phyloP scores from a whole-genome alignment of 1,140 invertebrate genomes.

The Cryptotermes secundus region DNA sequence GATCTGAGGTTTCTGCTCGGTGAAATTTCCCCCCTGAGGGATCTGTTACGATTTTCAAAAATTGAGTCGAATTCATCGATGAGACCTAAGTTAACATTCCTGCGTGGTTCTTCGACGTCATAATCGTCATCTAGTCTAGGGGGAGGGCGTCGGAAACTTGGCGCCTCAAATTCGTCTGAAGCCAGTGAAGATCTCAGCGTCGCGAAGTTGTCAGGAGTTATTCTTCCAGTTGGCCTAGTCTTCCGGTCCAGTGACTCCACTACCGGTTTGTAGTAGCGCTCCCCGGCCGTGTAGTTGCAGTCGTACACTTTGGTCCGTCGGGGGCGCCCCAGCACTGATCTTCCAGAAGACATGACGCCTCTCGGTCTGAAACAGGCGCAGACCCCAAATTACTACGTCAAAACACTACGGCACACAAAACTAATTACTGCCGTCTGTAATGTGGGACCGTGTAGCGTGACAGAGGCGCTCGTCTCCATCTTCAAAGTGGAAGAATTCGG shows the following conservation, averaged over 20 bases:
- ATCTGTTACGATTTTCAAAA: constrained; percentile 49
- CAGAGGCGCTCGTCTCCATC: too few relatives aligned
- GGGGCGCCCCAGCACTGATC: constrained; percentile 58
- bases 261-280: constrained; percentile 73
- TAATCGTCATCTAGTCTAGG: neutral
- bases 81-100: constrained; percentile 39
- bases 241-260: constrained; percentile 72
- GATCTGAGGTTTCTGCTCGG: neutral
- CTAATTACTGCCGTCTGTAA: too few relatives aligned
- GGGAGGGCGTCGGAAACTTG: neutral
- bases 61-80: constrained; percentile 48
- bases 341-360: constrained; percentile 35
- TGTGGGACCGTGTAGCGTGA: too few relatives aligned
- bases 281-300: constrained; percentile 77
- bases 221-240: constrained; percentile 43
- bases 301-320: constrained; percentile 72
- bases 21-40: neutral
- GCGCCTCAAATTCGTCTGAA: constrained; percentile 53
- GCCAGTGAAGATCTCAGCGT: constrained; percentile 63
- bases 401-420: too few relatives aligned
- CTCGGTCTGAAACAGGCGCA: too few relatives aligned
- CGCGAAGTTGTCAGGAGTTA: neutral
- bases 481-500: too few relatives aligned
- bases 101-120: constrained; percentile 29
- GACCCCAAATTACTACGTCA: too few relatives aligned